Percentiles rank a stretch among this genome's conserved stretches.
phyloP scores from a whole-genome alignment of 1,140 invertebrate species.

The Trissolcus basalis region DNA sequence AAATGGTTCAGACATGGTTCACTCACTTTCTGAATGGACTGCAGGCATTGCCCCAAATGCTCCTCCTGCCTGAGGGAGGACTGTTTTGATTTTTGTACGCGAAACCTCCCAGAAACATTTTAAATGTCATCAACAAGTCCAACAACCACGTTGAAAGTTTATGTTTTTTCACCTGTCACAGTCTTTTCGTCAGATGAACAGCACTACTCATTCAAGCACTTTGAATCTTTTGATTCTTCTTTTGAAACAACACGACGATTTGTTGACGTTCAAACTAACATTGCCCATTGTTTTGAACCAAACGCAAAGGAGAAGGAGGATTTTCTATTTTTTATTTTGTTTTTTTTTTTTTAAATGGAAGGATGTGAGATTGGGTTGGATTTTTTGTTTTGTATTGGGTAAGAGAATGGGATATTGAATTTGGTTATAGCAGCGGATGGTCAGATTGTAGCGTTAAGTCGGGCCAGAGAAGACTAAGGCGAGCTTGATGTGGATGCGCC shows the following conservation, averaged over 20 bases:
- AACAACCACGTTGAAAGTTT: too few relatives aligned
- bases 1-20: too few relatives aligned
- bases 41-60: constrained; percentile 64
- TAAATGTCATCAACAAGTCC: constrained; percentile 23
- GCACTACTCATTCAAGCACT: constrained; percentile 51
- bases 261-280: constrained; percentile 19
- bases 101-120: constrained; percentile 69
- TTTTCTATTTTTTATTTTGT: too few relatives aligned
- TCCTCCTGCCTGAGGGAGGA: constrained; percentile 63
- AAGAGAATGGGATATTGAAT: too few relatives aligned
- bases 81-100: constrained; percentile 64
- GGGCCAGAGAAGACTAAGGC: constrained; percentile 63
- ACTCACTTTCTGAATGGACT: constrained; percentile 73
- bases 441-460: constrained; percentile 25
- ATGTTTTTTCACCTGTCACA: too few relatives aligned
- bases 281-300: too few relatives aligned
- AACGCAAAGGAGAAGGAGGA: too few relatives aligned
- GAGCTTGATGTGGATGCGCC: constrained; percentile 43
- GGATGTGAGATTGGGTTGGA: too few relatives aligned
- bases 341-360: too few relatives aligned
- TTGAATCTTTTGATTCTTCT: constrained; percentile 58
- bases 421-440: neutral
- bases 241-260: constrained; percentile 57
- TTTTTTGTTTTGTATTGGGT: too few relatives aligned
- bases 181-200: constrained; percentile 3